Evolutionary conservation across 1,140 invertebrate species (phyloP).

Genomic region (Ladona fulva): DNA sequence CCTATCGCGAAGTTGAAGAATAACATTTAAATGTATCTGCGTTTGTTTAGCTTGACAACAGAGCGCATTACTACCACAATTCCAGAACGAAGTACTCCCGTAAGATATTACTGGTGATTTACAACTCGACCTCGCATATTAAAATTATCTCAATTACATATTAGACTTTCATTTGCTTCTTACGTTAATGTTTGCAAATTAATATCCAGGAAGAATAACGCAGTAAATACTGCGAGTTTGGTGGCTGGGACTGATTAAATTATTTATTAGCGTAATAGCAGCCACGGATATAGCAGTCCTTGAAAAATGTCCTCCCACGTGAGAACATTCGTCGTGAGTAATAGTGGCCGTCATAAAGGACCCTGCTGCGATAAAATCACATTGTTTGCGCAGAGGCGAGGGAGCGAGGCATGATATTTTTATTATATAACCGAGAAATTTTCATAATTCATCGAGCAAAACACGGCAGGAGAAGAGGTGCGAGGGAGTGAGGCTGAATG

Average conservation of each 20-base stretch:
- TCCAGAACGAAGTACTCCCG: too few species aligned
- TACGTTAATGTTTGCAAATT: too few species aligned
- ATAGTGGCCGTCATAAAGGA: neutral
- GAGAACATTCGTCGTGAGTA: neutral
- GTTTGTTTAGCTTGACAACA: too few species aligned
- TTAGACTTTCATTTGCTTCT: too few species aligned
- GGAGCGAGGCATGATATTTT: neutral
- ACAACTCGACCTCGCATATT: too few species aligned
- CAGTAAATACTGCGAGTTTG: too few species aligned
- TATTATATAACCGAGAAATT: neutral
- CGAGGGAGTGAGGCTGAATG: neutral
- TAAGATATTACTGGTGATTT: too few species aligned
- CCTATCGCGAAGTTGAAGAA: too few species aligned
- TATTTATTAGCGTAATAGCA: neutral
- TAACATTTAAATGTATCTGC: too few species aligned
- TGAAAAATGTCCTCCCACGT: neutral
- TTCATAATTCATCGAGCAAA: neutral
- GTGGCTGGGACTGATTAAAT: neutral
- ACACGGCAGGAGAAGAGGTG: neutral
- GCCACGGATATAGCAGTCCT: neutral
- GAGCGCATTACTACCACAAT: too few species aligned
- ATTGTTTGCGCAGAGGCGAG: neutral
- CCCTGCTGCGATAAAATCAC: neutral
- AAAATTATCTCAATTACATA: too few species aligned
- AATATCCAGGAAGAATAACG: too few species aligned